Conservation (phyloP, 2,113 vertebrate species). For the Polypterus senegalus region DNA sequence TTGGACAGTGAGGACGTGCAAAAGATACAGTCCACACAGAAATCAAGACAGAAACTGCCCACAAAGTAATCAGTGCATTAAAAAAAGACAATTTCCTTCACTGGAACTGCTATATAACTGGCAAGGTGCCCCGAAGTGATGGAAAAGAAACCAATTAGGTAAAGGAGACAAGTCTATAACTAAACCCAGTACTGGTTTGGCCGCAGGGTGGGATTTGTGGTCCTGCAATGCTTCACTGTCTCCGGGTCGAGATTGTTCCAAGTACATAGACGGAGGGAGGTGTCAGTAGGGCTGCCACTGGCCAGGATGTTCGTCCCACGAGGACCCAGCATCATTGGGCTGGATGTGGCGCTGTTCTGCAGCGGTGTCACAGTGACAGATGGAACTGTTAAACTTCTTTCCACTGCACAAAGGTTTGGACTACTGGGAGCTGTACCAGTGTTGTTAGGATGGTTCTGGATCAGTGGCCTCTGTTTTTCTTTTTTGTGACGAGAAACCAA, state of each 20-base stretch:
- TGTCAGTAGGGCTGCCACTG: slow-evolving; percentile 19
- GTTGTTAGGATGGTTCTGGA: slow-evolving; percentile 22
- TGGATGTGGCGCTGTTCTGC: slow-evolving; percentile 28
- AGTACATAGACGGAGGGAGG: slow-evolving; percentile 35
- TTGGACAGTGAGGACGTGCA: no score
- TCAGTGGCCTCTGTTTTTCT: slow-evolving; percentile 42
- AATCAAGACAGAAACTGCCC: no score
- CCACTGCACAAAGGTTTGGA: slow-evolving; percentile 30
- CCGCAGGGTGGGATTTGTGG: slow-evolving; percentile 59
- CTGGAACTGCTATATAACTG: no score
- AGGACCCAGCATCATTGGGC: slow-evolving; percentile 26
- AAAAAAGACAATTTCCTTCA: no score
- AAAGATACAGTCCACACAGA: no score
- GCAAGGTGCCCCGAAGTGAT: no score
- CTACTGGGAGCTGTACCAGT: slow-evolving; percentile 14
- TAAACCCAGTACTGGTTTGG: slow-evolving; percentile 82
- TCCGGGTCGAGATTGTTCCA: slow-evolving; percentile 54
- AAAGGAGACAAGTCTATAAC: no score
- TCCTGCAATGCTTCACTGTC: slow-evolving; percentile 51
- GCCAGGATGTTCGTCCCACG: slow-evolving; percentile 24
- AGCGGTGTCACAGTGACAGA: slow-evolving; percentile 68
- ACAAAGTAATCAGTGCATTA: no score
- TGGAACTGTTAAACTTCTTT: slow-evolving; percentile 51
- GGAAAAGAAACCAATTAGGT: no score
- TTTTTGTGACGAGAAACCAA: slow-evolving; percentile 46